Evolutionary conservation across 2,888 invertebrate species (phyloP), one percentile per base, ranked within the genome.

Genomic region (Diabrotica balteata): DNA sequence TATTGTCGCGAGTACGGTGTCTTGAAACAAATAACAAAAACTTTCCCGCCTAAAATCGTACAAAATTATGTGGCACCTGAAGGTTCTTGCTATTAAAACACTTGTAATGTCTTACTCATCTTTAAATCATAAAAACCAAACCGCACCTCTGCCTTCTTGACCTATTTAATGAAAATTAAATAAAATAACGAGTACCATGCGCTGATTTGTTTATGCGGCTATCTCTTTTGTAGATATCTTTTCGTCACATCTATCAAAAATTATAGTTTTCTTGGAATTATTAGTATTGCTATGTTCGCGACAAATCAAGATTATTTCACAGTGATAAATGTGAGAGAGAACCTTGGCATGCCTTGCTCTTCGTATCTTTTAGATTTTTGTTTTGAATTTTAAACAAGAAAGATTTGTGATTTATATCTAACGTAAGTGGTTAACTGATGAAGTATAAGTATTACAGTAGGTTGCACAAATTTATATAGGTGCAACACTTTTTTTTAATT

Each of bases 101-200:
- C 55, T 10, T 55, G 43, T 9, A 9, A 47, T 47, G 53, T 43
- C 11, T 17, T 57, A 57, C 45, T 57, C 55, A 45, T 57, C 55
- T 57, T 45, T 11, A 43, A 44, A 3, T 55, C 44, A 17, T 44
- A 55, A 55, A 55, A 44, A 7, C 44, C n/a, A 43, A 45, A 45
- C 55, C 55, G 55, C 55, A 57, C 55, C 55, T 57, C 54, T 54
- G 43, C 43, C 8, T 54, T 54, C 45, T 17, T 57, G 55, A 57
- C 55, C 55, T 11, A 22, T 57, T 57, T 57, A n/a, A 9, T 8
- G 44, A 8, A 17, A 57, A 45, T 44, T 9, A n/a, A n/a, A n/a
- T 42, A 5, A 32, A 32, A 11, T 17, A 43, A 44, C 44, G 7
- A 44, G 9, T 9, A 7, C 1, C 7, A n/a, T 22, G 42, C 32